phyloP scores from a whole-genome alignment of 2,797 vertebrate species.

The Erethizon dorsatum region DNA sequence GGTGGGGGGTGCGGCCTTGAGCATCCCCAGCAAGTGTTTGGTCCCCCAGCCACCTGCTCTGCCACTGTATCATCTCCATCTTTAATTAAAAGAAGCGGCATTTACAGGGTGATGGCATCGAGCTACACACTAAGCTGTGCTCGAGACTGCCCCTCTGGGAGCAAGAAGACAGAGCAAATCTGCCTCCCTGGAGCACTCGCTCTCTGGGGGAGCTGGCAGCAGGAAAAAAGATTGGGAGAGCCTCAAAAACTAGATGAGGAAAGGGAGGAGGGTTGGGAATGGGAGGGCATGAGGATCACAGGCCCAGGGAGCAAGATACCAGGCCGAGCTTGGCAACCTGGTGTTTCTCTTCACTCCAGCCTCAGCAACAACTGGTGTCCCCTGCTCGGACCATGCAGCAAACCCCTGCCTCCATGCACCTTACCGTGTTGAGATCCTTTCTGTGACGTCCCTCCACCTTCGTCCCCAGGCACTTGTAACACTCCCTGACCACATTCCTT shows the following conservation, averaged over 20 bases:
- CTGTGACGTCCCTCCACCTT: neutral
- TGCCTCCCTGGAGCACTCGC: slow-evolving; percentile 18
- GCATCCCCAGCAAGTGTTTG: neutral
- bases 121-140: slow-evolving; percentile 71
- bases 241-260: neutral
- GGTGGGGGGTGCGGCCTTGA: neutral
- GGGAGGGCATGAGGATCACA: rapidly evolving
- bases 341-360: neutral
- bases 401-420: neutral
- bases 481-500: neutral
- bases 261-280: neutral
- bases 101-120: neutral
- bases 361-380: neutral
- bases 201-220: slow-evolving; percentile 60
- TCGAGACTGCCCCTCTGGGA: slow-evolving; percentile 54
- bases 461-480: too few species aligned
- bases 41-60: neutral
- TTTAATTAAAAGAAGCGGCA: slow-evolving; percentile 77
- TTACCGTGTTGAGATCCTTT: neutral
- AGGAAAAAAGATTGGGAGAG: neutral
- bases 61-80: neutral
- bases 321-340: neutral
- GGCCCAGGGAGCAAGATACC: neutral
- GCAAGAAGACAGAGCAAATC: slow-evolving; percentile 8
- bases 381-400: neutral